Evolutionary conservation across 2,113 vertebrate genomes (phyloP), one percentile per base, ranked within the genome.

Genomic region (Vulpes lagopus): DNA sequence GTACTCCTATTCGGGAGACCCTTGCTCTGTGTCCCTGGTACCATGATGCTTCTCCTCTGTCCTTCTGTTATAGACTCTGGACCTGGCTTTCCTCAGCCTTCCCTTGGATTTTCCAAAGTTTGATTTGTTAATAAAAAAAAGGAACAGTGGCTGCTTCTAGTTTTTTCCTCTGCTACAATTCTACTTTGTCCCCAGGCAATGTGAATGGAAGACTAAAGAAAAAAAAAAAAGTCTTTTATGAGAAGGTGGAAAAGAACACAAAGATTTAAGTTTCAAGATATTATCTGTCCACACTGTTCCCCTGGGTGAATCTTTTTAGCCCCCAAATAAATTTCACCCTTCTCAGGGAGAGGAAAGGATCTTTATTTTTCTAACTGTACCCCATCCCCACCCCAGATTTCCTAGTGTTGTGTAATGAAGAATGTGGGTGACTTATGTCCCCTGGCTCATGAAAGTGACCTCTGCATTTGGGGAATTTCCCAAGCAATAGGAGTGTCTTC

Each of bases 81-180:
- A 25, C n/a, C n/a, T 20, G 67, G 60, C 71, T 62, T 85, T 65
- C 60, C 59, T 93, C 64, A 91, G 51, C 38, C 14, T 88, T 59
- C 27, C 49, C 59, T 64, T 17, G 20, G 43, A 80, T 53, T 88
- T 65, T 67, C 87, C 38, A 60, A 69, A 94, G 49, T 95, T 82
- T 89, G 35, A 38, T 88, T 83, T 80, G 59, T 92, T 87, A 43
- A 83, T 53, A n/a, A 53, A 65, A 83, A 89, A 89, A 82, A 88
- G n/a, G 59, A 71, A 65, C 51, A 11, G 27, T 71, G 65, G 38
- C 73, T 60, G 49, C 69, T 69, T 84, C 73, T 73, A 43, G 85
- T 11, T 55, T 78, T 53, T 4, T 23, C 23, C 8, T 23, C 17
- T 16, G 27, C 62, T 62, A 3, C 67, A 96, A 79, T 73, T 79